Percentiles rank a stretch among this genome's conserved stretches.
Evolutionary conservation across 2,888 invertebrate genomes (phyloP).

Genomic region (Glyphotaelius pellucidus): DNA sequence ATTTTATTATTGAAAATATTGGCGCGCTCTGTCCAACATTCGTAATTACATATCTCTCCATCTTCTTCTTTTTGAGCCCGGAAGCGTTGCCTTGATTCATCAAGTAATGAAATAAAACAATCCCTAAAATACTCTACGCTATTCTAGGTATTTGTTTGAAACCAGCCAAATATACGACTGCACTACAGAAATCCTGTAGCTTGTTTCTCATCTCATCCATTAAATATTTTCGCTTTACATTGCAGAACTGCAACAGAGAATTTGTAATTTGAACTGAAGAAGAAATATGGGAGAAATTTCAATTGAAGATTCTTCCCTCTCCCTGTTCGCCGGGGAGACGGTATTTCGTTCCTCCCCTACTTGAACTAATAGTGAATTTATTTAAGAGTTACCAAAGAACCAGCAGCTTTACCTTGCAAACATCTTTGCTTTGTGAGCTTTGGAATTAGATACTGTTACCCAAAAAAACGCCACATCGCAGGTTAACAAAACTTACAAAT

Average conservation of each 20-base stretch:
- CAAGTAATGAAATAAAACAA: too few relatives aligned
- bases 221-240: slow-evolving; percentile 61
- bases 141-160: not conserved
- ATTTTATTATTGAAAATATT: too few relatives aligned
- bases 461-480: not conserved
- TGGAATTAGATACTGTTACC: not conserved
- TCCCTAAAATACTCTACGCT: not conserved
- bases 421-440: not conserved
- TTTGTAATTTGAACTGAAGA: slow-evolving; percentile 64
- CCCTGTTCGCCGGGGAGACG: not conserved
- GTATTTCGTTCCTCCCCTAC: not conserved
- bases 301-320: slow-evolving; percentile 54
- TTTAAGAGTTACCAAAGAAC: not conserved
- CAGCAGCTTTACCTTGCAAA: not conserved
- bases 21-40: too few relatives aligned
- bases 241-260: slow-evolving; percentile 63
- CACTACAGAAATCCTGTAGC: slow-evolving; percentile 7
- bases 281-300: slow-evolving; percentile 61
- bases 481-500: not conserved
- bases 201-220: slow-evolving; percentile 59
- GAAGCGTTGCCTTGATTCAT: too few relatives aligned
- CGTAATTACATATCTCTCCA: too few relatives aligned
- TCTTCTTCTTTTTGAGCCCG: too few relatives aligned
- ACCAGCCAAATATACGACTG: not conserved
- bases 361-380: slow-evolving; percentile 16